A percentile compares a stretch with the other conserved stretches of the same genome.
phyloP scores from a whole-genome alignment of 2,888 invertebrate species.

The Artemia sinica region DNA sequence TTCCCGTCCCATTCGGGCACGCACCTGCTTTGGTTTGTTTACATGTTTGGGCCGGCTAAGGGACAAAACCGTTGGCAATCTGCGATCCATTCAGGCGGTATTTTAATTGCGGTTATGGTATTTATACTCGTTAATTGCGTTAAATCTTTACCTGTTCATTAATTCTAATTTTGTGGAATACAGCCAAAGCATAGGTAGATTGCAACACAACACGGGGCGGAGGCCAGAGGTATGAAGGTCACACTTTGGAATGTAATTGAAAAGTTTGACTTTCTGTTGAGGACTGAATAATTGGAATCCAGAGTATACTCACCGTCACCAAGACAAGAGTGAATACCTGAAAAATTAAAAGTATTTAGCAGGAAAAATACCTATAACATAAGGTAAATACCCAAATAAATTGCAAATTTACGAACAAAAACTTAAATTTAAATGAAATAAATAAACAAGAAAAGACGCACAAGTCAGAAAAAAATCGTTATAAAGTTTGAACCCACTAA shows the following conservation, averaged over 20 bases:
- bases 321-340: constrained; percentile 26
- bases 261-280: constrained; percentile 35
- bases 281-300: constrained; percentile 37
- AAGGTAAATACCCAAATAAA: constrained; percentile 31
- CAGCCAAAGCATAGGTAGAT: constrained; percentile 35
- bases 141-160: constrained; percentile 34
- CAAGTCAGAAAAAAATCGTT: too few species aligned
- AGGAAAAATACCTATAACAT: constrained; percentile 30
- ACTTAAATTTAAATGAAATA: too few species aligned
- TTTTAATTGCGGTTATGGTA: too few species aligned
- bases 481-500: too few species aligned
- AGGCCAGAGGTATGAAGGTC: constrained; percentile 36
- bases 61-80: too few species aligned
- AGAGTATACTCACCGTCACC: constrained; percentile 27
- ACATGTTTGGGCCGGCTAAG: too few species aligned
- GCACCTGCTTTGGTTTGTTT: too few species aligned
- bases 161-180: constrained; percentile 35
- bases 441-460: too few species aligned
- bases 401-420: constrained; percentile 26
- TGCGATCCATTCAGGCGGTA: too few species aligned
- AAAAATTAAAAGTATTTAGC: constrained; percentile 16
- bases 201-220: too few species aligned
- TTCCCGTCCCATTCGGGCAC: too few species aligned
- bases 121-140: too few species aligned
- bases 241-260: constrained; percentile 40